Conservation (phyloP, 2,797 vertebrate species). For the Pygocentrus nattereri region DNA sequence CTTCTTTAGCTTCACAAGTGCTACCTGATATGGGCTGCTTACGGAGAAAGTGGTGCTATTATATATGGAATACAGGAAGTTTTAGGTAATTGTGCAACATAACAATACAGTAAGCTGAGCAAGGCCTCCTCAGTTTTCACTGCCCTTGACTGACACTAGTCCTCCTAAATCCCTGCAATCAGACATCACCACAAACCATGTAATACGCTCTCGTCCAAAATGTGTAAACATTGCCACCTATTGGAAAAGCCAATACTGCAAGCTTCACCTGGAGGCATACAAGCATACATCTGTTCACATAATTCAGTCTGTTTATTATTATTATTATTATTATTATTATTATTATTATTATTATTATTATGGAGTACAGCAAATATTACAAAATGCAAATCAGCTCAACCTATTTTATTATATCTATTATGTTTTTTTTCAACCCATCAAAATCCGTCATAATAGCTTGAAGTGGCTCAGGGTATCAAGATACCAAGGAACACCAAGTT, state of each 20-base stretch:
- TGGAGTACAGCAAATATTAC: too few species aligned
- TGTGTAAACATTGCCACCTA: conserved; percentile 21
- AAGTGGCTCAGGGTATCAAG: too few species aligned
- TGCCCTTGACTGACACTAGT: not conserved
- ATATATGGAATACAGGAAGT: not conserved
- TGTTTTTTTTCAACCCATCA: too few species aligned
- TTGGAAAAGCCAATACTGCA: conserved; percentile 7
- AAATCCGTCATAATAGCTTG: too few species aligned
- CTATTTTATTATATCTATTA: too few species aligned
- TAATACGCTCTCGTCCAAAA: not conserved
- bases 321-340: too few species aligned
- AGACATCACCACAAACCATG: too few species aligned
- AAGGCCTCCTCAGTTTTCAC: not conserved
- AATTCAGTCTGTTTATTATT: too few species aligned
- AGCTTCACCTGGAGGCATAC: not conserved
- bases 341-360: too few species aligned
- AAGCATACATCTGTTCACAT: not conserved
- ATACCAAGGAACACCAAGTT: too few species aligned
- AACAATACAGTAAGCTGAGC: conserved; percentile 14
- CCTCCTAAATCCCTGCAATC: not conserved
- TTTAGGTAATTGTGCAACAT: not conserved
- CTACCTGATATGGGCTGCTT: not conserved
- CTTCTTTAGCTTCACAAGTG: not conserved
- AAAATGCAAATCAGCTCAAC: too few species aligned
- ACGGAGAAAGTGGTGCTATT: not conserved